phyloP scores from a whole-genome alignment of 2,113 vertebrate genomes.

The Lasiurus borealis region DNA sequence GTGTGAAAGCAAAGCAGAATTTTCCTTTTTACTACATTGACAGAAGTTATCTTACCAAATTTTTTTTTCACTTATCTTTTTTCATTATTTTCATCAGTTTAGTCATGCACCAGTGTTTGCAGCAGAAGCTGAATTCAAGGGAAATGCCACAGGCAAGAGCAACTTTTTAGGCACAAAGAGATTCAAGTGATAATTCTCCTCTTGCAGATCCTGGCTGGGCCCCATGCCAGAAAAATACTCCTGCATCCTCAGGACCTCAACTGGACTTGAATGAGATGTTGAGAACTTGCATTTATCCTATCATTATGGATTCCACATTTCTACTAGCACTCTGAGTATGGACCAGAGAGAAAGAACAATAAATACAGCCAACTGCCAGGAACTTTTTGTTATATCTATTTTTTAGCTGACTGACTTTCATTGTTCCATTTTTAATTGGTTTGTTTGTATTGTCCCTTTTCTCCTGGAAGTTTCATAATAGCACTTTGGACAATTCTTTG shows the following conservation, averaged over 20 bases:
- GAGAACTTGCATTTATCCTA: constrained; percentile 6
- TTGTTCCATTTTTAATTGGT: constrained; percentile 64
- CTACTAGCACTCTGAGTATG: background rate
- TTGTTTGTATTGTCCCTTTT: constrained; percentile 30
- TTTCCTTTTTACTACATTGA: constrained; percentile 1
- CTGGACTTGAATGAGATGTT: background rate
- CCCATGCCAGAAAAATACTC: background rate
- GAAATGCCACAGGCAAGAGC: constrained; percentile 15
- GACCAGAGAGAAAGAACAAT: background rate
- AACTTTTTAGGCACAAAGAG: background rate
- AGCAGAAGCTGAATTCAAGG: background rate
- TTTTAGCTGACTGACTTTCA: constrained; percentile 51
- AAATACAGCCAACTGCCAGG: background rate
- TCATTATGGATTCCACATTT: background rate
- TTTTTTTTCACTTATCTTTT: background rate
- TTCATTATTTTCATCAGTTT: background rate
- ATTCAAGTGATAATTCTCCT: background rate
- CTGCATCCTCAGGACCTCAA: background rate
- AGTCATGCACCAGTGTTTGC: background rate
- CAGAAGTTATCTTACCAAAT: background rate
- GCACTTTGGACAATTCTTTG: constrained; percentile 23
- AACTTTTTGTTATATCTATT: constrained; percentile 34
- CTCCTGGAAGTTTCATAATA: constrained; percentile 22
- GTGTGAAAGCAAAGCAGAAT: constrained; percentile 23
- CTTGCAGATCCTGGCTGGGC: background rate